phyloP scores from a whole-genome alignment of 1,140 invertebrate species.

The Kradibia gibbosae region DNA sequence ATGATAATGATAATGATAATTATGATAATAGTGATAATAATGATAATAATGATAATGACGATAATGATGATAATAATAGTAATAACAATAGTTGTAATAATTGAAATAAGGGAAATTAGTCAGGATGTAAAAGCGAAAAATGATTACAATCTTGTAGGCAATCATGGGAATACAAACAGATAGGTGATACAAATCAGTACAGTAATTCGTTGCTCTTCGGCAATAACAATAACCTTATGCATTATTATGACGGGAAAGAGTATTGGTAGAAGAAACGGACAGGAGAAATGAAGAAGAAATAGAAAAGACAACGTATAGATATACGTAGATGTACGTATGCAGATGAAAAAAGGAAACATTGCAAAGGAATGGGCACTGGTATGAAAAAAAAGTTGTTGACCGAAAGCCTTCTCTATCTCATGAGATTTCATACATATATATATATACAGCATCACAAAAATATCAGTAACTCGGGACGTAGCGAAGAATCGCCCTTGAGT shows the following conservation, averaged over 20 bases:
- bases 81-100: background rate
- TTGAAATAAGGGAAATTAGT: conserved; percentile 1
- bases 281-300: too few species aligned
- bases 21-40: conserved; percentile 1
- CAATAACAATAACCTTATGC: background rate
- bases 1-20: background rate
- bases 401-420: background rate
- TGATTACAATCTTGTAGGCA: conserved; percentile 34
- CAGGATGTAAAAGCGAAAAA: background rate
- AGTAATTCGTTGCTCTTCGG: conserved; percentile 50
- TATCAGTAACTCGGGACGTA: conserved; percentile 59
- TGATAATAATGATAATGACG: background rate
- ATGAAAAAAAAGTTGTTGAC: conserved; percentile 14
- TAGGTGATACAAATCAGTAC: conserved; percentile 37
- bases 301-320: too few species aligned
- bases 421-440: conserved; percentile 52
- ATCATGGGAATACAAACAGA: conserved; percentile 38
- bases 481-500: conserved; percentile 53
- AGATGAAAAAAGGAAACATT: background rate
- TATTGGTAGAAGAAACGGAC: too few species aligned
- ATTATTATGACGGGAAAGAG: background rate
- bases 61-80: background rate
- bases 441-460: conserved; percentile 62
- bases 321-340: background rate
- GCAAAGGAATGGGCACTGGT: background rate